Evolutionary conservation across 2,113 vertebrate species (phyloP).

Genomic region (Plotosus lineatus): DNA sequence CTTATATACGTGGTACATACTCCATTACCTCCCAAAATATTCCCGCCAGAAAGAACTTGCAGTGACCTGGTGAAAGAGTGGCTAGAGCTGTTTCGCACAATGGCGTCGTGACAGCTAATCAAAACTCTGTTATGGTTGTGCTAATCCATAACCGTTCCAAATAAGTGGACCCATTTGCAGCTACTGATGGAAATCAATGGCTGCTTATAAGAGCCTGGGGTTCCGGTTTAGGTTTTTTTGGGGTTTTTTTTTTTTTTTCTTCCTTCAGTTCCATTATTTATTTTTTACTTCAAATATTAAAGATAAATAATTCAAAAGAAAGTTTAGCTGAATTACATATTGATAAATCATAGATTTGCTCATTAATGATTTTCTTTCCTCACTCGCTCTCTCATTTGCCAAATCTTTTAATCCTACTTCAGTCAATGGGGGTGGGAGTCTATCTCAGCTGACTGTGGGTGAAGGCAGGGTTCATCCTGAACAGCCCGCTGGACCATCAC

Average conservation of each 20-base stretch:
- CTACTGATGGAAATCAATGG: not conserved
- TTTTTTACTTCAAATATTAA: not conserved
- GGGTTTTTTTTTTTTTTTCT: too few relatives aligned
- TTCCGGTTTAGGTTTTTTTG: not conserved
- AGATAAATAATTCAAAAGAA: not conserved
- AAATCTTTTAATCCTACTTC: too few relatives aligned
- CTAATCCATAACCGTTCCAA: constrained; percentile 18
- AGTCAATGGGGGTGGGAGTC: too few relatives aligned
- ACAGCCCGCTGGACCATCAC: too few relatives aligned
- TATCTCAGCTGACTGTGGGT: too few relatives aligned
- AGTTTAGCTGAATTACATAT: not conserved
- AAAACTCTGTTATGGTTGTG: constrained; percentile 25
- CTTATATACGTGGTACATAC: not conserved
- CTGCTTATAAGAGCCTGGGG: not conserved
- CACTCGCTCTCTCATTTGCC: too few relatives aligned
- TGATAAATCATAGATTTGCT: not conserved
- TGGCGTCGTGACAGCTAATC: constrained; percentile 3
- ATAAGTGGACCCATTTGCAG: not conserved
- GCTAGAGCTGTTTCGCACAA: not conserved
- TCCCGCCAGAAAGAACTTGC: not conserved
- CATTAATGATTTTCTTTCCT: not conserved
- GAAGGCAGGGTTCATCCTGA: too few relatives aligned
- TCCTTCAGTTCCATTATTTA: too few relatives aligned
- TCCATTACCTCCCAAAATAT: not conserved
- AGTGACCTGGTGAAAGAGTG: not conserved